Evolutionary conservation across 2,888 invertebrate species (phyloP), one percentile per base, ranked within the genome.

Genomic region (Nomada flava): DNA sequence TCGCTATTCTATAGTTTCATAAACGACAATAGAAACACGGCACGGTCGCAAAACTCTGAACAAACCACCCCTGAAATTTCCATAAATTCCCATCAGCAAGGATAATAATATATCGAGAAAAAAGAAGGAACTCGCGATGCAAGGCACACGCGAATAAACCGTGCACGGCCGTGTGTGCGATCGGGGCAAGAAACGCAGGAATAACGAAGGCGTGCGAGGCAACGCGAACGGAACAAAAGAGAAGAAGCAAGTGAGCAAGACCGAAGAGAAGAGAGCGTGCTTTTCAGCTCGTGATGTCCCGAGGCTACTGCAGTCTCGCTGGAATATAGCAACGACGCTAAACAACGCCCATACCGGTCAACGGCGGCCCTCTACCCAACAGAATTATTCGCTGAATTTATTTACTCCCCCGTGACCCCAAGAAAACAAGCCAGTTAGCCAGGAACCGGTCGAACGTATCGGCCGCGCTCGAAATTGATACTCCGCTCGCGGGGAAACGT

Each of bases 281-380:
- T 82, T 88, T 84, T 81, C 85, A 83, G 88, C 90, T 92, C 93
- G 93, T 93, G 93, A 93, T 93, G 90, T 92, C 93, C 92, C 86
- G 92, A 88, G 92, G 93, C 92, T 91, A 92, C 92, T 87, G 91
- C 90, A 78, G 83, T 82, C 89, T 87, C 89, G 85, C 88, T 83
- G 89, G 86, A 88, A 71, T 60, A 71, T 89, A 88, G 70, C 82
- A 80, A 82, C 84, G 83, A 88, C 85, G 87, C 89, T 86, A 90
- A 83, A 90, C 88, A 59, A 91, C 92, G 90, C 92, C 91, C 91
- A 89, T 90, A 89, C 91, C 89, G 87, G 88, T 91, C 90, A 87
- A 89, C 88, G 76, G 76, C 64, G 84, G 77, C 72, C 77, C 82
- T 82, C 74, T 77, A 77, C 85, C 75, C 72, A 63, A 67, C 79